These are phyloP conservation scores for Heliothis subflexa DNA, from an alignment of 1,140 invertebrate genomes.

Conservation along the genomic window DNA sequence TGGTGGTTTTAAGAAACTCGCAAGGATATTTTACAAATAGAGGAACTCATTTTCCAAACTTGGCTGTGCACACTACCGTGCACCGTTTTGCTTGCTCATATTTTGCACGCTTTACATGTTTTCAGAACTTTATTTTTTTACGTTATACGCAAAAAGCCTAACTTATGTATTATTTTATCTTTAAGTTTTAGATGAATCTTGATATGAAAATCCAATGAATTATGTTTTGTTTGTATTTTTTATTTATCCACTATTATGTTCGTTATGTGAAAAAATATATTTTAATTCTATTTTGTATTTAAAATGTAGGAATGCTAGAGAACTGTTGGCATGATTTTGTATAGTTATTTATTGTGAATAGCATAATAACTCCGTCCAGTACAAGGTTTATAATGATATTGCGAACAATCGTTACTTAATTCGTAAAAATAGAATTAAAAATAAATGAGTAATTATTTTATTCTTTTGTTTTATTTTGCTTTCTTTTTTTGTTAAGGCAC, in stretches of 20 bases:
- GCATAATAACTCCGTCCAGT: slow-evolving; percentile 44
- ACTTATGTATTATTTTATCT: slow-evolving; percentile 9
- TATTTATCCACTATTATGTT: not conserved
- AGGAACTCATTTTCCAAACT: not conserved
- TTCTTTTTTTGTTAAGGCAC: not conserved
- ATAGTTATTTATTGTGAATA: slow-evolving; percentile 37
- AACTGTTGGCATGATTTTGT: slow-evolving; percentile 24
- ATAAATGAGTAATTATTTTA: slow-evolving; percentile 28
- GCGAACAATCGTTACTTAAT: slow-evolving; percentile 43
- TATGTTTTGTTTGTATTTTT: slow-evolving; percentile 34
- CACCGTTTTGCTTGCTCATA: not conserved
- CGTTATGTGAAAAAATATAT: not conserved
- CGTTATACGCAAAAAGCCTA: slow-evolving; percentile 7
- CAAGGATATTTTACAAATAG: too few species aligned
- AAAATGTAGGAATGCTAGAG: not conserved
- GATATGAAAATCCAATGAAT: slow-evolving; percentile 35
- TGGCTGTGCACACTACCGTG: not conserved
- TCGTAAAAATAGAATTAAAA: slow-evolving; percentile 31
- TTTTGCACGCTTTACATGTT: slow-evolving; percentile 18
- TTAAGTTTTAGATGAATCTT: slow-evolving; percentile 40
- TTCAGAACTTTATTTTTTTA: slow-evolving; percentile 13
- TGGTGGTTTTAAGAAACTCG: too few species aligned
- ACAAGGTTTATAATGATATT: slow-evolving; percentile 29
- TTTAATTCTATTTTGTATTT: slow-evolving; percentile 35
- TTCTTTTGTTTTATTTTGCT: slow-evolving; percentile 18